Evolutionary conservation across 2,113 vertebrate genomes (phyloP), one percentile per base, ranked within the genome.

Genomic region (Gallinago undulata): DNA sequence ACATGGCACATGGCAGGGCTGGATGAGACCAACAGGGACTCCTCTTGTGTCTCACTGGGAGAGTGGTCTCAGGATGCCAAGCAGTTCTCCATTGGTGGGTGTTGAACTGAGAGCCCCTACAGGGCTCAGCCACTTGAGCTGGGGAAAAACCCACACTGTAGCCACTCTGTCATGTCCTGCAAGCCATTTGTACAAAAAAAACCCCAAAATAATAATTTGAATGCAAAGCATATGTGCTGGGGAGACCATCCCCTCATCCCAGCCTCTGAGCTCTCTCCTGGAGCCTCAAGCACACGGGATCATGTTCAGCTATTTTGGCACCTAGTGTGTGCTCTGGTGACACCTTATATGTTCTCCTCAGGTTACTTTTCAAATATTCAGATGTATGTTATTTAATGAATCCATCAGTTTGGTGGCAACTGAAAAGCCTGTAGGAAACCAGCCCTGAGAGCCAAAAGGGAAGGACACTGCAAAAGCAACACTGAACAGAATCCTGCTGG

Each of bases 301-400:
- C 60, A 9, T 17, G 28, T 41, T 73, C 59, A 72, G 43, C 64
- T 87, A 2, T 0, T 83, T 73, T 2, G 1, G 27, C 41, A 64
- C 4, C 39, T 16, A 0, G 1, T 1, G 0, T 0, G 0, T 63
- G 56, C 60, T 12, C 35, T 73, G 62, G 33, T 84, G 91, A 87
- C 45, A 89, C 9, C 7, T 75, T 64, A 62, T 57, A 64, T 18
- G 21, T 30, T 67, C 57, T 85, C n/a, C 82, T 91, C 63, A 16
- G 16, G 33, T 90, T 74, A 13, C 78, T 88, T 11, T 56, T 94
- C 59, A 62, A 35, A 53, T 9, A 80, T 13, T 47, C 87, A 83
- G 47, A 39, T 5, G 60, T 76, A 19, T 39, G 47, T 90, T 93
- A 90, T 76, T 85, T 79, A 86, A 70, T 16, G 13, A 66, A 27